These are phyloP conservation scores for Pinna nobilis DNA, from an alignment of 1,140 invertebrate genomes.

Conservation along the genomic window DNA sequence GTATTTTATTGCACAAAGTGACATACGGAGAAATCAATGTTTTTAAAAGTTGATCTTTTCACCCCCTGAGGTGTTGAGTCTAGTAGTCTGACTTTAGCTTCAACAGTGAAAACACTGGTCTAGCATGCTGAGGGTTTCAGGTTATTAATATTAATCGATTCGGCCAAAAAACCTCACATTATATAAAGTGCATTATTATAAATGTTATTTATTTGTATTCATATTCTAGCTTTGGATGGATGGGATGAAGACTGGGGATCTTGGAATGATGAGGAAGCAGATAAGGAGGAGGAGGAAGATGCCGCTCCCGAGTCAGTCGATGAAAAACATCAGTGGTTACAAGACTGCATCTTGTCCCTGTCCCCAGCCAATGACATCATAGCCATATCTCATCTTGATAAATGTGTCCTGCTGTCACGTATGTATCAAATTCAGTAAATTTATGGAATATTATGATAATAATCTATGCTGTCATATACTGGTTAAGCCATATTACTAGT, in stretches of 20 bases:
- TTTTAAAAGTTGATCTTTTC: too few species aligned
- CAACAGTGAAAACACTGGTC: too few species aligned
- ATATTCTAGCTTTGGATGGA: slow-evolving; percentile 40
- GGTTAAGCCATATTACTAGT: too few species aligned
- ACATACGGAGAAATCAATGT: too few species aligned
- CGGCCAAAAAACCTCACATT: neutral
- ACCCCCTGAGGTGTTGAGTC: too few species aligned
- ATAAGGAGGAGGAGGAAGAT: slow-evolving; percentile 38
- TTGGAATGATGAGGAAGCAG: slow-evolving; percentile 58
- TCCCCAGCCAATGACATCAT: slow-evolving; percentile 84
- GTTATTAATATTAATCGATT: neutral
- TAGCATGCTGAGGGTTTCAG: neutral
- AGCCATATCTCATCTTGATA: slow-evolving; percentile 81
- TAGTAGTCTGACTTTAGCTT: too few species aligned
- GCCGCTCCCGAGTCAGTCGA: slow-evolving; percentile 27
- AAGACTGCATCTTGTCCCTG: slow-evolving; percentile 82
- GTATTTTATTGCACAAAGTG: too few species aligned
- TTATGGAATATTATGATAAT: neutral
- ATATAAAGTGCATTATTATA: neutral
- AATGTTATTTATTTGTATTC: neutral
- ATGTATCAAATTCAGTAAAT: slow-evolving; percentile 70
- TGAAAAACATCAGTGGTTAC: slow-evolving; percentile 79
- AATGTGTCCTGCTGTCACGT: slow-evolving; percentile 81
- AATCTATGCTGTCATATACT: neutral
- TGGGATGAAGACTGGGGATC: slow-evolving; percentile 69